A percentile compares a stretch with the other conserved stretches of the same genome.
These are phyloP conservation scores for Carabus problematicus DNA, from an alignment of 2,888 invertebrate genomes.

Conservation along the genomic window DNA sequence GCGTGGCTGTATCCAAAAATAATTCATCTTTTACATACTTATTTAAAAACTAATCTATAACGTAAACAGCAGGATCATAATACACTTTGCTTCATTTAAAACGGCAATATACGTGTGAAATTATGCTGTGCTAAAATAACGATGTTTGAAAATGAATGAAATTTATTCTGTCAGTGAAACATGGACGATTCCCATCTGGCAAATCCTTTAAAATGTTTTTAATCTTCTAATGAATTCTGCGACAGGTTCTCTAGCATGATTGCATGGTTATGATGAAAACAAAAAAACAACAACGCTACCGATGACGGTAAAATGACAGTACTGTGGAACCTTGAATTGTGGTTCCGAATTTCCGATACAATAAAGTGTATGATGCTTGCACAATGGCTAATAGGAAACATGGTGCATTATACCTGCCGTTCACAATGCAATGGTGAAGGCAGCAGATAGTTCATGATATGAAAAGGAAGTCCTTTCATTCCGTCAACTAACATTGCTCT, in stretches of 20 bases:
- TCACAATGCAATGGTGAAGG: constrained; percentile 21
- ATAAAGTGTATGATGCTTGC: constrained; percentile 10
- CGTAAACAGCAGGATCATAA: no score
- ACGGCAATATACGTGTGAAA: not conserved
- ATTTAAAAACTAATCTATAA: no score
- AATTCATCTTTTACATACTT: no score
- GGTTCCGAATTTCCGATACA: constrained; percentile 29
- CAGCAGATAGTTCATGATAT: constrained; percentile 18
- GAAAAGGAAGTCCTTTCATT: constrained; percentile 35
- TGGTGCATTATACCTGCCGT: constrained; percentile 32
- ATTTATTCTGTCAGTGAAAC: no score
- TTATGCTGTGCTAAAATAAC: not conserved
- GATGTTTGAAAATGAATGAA: not conserved
- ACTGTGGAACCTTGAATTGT: constrained; percentile 31
- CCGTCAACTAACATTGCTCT: no score
- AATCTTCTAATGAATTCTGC: no score
- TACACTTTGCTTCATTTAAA: no score
- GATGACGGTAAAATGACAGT: constrained; percentile 3
- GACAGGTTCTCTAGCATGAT: no score
- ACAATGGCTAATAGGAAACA: constrained; percentile 22
- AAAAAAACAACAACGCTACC: constrained; percentile 6
- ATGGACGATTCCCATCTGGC: no score
- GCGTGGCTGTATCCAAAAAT: no score
- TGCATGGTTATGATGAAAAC: not conserved
- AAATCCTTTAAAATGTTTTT: no score